A percentile compares a stretch with the other conserved stretches of the same genome.
These are phyloP conservation scores for Nestor notabilis DNA, from an alignment of 2,113 vertebrate species.

Conservation along the genomic window DNA sequence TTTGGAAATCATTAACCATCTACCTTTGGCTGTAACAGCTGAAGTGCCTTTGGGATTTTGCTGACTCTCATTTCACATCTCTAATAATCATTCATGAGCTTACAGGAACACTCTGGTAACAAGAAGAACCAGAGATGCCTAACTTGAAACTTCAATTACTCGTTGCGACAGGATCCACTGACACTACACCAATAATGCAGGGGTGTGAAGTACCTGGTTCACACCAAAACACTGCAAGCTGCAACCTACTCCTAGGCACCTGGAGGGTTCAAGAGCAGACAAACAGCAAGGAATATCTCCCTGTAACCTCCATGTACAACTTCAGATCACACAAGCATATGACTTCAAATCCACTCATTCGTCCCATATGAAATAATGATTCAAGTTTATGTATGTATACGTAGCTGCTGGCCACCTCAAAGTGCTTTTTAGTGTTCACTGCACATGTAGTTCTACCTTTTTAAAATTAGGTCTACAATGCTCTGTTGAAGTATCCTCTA, in stretches of 20 bases:
- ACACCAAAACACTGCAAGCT: background rate
- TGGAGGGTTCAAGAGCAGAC: background rate
- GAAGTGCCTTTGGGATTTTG: background rate
- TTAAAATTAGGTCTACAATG: background rate
- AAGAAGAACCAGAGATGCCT: background rate
- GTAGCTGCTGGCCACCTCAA: background rate
- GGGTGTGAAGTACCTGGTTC: background rate
- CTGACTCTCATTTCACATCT: background rate
- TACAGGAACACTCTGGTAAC: background rate
- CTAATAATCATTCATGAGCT: background rate
- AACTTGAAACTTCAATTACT: background rate
- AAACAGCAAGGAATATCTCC: accelerated
- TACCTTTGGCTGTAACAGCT: background rate
- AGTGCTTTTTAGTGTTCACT: background rate
- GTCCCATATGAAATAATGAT: accelerated
- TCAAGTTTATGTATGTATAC: background rate
- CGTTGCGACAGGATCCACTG: background rate
- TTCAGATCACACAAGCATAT: background rate
- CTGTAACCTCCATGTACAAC: background rate
- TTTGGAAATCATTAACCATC: background rate
- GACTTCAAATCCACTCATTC: background rate
- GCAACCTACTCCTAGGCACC: background rate
- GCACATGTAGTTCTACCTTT: background rate
- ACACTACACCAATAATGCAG: background rate
- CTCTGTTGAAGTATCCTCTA: background rate